These are phyloP conservation scores for Brachionus asplanchnoidis DNA, from an alignment of 1,140 invertebrate genomes.

Conservation along the genomic window DNA sequence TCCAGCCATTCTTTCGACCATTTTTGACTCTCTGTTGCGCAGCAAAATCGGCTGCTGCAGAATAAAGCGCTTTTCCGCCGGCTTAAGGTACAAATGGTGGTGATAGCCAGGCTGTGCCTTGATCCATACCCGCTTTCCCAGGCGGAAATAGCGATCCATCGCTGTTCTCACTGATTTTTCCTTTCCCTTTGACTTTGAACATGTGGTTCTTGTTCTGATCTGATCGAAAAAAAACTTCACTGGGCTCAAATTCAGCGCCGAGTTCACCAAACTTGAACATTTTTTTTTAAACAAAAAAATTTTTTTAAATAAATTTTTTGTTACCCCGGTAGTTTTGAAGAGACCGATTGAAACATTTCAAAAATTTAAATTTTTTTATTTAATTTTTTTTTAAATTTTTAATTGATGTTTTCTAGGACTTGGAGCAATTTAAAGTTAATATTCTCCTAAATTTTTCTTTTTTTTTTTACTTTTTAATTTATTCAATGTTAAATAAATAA, in stretches of 20 bases:
- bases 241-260: background rate
- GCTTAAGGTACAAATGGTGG: slow-evolving; percentile 26
- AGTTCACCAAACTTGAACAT: background rate
- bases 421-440: background rate
- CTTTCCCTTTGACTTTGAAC: slow-evolving; percentile 2
- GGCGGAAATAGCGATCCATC: slow-evolving; percentile 21
- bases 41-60: slow-evolving; percentile 13
- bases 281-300: background rate
- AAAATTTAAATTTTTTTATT: background rate
- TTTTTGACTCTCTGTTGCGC: slow-evolving; percentile 25
- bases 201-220: slow-evolving; percentile 14
- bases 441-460: background rate
- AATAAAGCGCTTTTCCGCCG: slow-evolving; percentile 29
- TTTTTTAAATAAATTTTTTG: background rate
- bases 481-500: background rate
- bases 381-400: background rate
- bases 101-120: slow-evolving; percentile 35
- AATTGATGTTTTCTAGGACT: background rate
- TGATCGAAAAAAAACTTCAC: background rate
- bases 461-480: background rate
- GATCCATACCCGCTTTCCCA: slow-evolving; percentile 23
- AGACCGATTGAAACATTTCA: slow-evolving; percentile 3
- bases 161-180: slow-evolving; percentile 37
- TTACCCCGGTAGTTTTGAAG: background rate
- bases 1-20: slow-evolving; percentile 39